Evolutionary conservation across 2,797 vertebrate species (phyloP).

Genomic region (Trachops cirrhosus): DNA sequence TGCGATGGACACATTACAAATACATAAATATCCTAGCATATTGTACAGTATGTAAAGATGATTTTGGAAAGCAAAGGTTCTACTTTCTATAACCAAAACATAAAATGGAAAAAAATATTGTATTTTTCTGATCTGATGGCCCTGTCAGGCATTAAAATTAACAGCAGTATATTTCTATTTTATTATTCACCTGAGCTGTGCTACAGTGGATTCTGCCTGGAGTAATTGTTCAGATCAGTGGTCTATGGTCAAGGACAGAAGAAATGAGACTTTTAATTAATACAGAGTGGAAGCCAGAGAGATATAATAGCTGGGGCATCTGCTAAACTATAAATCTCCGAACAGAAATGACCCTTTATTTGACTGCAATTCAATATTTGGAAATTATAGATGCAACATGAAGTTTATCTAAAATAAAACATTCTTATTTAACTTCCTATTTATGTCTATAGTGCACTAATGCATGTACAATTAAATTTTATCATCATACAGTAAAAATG

Average conservation of each 20-base stretch:
- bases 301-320: slow-evolving; percentile 57
- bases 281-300: slow-evolving; percentile 60
- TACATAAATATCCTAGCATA: not conserved
- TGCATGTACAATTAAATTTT: slow-evolving; percentile 41
- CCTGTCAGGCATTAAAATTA: slow-evolving; percentile 51
- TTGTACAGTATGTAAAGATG: not conserved
- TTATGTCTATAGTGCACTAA: not conserved
- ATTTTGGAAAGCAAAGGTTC: not conserved
- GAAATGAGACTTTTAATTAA: slow-evolving; percentile 77
- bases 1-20: not conserved
- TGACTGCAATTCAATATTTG: slow-evolving; percentile 62
- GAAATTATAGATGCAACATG: slow-evolving; percentile 48
- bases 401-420: slow-evolving; percentile 54
- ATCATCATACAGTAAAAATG: not conserved
- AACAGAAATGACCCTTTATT: slow-evolving; percentile 56
- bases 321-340: slow-evolving; percentile 66
- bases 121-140: not conserved
- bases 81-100: not conserved
- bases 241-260: slow-evolving; percentile 75
- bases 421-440: slow-evolving; percentile 44
- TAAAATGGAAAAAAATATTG: not conserved
- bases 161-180: slow-evolving; percentile 51
- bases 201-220: slow-evolving; percentile 37
- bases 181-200: slow-evolving; percentile 70
- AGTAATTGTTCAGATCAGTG: slow-evolving; percentile 75